Evolutionary conservation across 2,113 vertebrate species (phyloP), one percentile per base, ranked within the genome.

Genomic region (Coryphaenoides rupestris): DNA sequence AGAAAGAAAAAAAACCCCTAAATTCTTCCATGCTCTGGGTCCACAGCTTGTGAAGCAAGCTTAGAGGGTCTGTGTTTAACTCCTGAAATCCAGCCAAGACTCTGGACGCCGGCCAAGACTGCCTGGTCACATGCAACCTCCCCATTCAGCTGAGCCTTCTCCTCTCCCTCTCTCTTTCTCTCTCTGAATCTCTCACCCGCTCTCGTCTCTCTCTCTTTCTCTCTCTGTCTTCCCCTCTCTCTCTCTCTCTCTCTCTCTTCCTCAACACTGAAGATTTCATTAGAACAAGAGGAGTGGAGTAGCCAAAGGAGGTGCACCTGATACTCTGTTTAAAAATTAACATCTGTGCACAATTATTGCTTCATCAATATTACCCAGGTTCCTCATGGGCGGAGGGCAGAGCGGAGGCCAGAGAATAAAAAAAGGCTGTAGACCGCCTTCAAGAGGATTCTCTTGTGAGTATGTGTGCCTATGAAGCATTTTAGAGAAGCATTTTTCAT

Each of bases 281-380:
- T 88, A 89, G 84, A 72, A 77, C 55, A 55, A 85, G 72, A 83
- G 81, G 76, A 81, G 75, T 24, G 2, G 72, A 80, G 79, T 33
- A 74, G 83, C 83, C 76, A 78, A 74, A 84, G 76, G 75, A 86
- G 81, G 77, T 81, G 80, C 83, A 90, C 89, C 83, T 85, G 88
- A 91, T 90, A 88, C 77, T 64, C 81, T 86, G 76, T 89, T 92
- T 89, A 90, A 92, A 90, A 87, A 90, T 92, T 88, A 76, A 92
- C 86, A 84, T 82, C 78, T 77, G 80, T 66, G 69, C 75, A 77
- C 83, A 86, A 89, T 91, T 89, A 89, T 80, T 40, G 80, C 83
- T 85, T 88, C 84, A 87, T 91, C 78, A 89, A 89, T 90, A 89
- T 88, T 40, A 40, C 80, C 82, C 70, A 80, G n/a, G 73, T 82